A percentile compares a stretch with the other conserved stretches of the same genome.
phyloP scores from a whole-genome alignment of 2,113 vertebrate species.

The Acanthisitta chloris region DNA sequence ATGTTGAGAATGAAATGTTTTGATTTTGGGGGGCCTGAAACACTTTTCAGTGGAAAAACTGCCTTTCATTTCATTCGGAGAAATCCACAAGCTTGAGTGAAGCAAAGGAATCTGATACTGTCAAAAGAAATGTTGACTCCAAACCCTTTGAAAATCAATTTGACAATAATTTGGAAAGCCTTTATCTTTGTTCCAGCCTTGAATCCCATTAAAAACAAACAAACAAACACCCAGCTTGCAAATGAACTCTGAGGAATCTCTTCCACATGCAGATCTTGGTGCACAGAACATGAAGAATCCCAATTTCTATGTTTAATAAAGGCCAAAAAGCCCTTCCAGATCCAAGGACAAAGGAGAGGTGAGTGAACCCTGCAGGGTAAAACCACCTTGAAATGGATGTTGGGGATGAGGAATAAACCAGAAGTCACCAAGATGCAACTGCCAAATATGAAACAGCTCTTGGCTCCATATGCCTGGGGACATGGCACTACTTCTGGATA shows the following conservation, averaged over 20 bases:
- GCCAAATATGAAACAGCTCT: not conserved
- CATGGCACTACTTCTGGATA: no score
- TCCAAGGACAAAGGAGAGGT: not conserved
- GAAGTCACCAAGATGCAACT: not conserved
- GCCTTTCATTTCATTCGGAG: conserved; percentile 36
- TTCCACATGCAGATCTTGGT: not conserved
- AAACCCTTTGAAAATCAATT: conserved; percentile 55
- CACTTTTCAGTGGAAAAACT: conserved; percentile 53
- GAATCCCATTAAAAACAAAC: conserved; percentile 31
- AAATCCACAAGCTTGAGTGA: conserved; percentile 33
- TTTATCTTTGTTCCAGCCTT: conserved; percentile 42
- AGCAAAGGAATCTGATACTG: not conserved
- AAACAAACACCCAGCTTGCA: conserved; percentile 30
- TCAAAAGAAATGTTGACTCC: conserved; percentile 17
- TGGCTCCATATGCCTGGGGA: no score
- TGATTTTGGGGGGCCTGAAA: conserved; percentile 47
- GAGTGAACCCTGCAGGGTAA: not conserved
- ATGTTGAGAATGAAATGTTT: conserved; percentile 58
- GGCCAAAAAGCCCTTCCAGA: not conserved
- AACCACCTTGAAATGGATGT: not conserved
- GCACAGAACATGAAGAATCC: not conserved
- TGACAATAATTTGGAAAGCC: conserved; percentile 53
- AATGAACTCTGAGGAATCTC: not conserved
- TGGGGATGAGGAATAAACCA: not conserved
- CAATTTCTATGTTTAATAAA: not conserved